Percentiles rank a stretch among this genome's conserved stretches.
Conservation (phyloP, 1,140 invertebrate species). For the Drosophila rufa region DNA sequence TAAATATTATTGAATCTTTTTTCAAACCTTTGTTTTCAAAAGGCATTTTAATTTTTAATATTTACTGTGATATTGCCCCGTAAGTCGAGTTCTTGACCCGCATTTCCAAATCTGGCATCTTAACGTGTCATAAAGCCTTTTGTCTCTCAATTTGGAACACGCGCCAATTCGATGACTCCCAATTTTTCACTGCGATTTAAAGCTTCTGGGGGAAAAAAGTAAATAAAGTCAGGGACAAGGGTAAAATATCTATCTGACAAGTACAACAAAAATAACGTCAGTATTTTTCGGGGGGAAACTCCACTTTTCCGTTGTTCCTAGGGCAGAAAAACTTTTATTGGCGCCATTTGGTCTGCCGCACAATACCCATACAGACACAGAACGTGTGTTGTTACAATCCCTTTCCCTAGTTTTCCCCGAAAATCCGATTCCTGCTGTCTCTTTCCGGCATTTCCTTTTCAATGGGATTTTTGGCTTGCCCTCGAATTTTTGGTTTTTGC, state of each 20-base stretch:
- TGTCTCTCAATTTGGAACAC: conserved; percentile 28
- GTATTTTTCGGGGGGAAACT: conserved; percentile 10
- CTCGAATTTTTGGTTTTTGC: conserved; percentile 37
- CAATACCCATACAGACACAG: conserved; percentile 28
- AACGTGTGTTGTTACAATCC: conserved; percentile 16
- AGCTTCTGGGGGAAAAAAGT: conserved; percentile 10
- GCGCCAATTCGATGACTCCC: conserved; percentile 16
- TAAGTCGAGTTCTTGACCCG: conserved; percentile 10
- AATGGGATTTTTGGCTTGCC: conserved; percentile 50
- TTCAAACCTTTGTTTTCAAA: too few species aligned
- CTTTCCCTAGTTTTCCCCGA: conserved; percentile 5
- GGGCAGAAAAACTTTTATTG: conserved; percentile 72
- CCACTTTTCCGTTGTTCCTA: conserved; percentile 12
- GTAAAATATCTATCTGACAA: conserved; percentile 9
- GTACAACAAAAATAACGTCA: conserved; percentile 34
- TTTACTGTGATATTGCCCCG: neutral
- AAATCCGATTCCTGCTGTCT: conserved; percentile 8
- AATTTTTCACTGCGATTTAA: conserved; percentile 23
- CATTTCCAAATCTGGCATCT: conserved; percentile 1
- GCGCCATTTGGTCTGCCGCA: conserved; percentile 75
- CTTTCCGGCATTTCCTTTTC: conserved; percentile 25
- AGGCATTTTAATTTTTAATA: too few species aligned
- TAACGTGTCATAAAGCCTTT: conserved; percentile 18
- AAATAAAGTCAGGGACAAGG: conserved; percentile 28
- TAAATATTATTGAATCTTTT: too few species aligned